A percentile compares a stretch with the other conserved stretches of the same genome.
These are phyloP conservation scores for Ecdyonurus torrentis DNA, from an alignment of 2,888 invertebrate species.

Conservation along the genomic window DNA sequence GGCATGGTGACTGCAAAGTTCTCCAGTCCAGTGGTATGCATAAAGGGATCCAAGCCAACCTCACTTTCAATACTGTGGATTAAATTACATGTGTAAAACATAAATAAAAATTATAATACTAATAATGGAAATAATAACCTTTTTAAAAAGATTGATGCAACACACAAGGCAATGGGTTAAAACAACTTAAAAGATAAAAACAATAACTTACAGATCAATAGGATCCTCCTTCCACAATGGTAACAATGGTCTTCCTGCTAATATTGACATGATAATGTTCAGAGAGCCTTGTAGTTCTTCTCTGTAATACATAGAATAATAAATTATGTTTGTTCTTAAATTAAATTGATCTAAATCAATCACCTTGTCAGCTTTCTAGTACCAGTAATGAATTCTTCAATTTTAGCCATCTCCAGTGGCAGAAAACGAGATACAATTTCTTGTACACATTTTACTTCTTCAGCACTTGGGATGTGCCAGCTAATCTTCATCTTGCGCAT, in stretches of 20 bases:
- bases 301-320: slow-evolving; percentile 24
- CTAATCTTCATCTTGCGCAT: slow-evolving; percentile 44
- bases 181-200: too few species aligned
- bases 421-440: slow-evolving; percentile 46
- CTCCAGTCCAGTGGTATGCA: slow-evolving; percentile 20
- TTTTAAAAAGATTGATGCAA: slow-evolving; percentile 7
- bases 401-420: slow-evolving; percentile 39
- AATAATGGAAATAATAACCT: slow-evolving; percentile 7
- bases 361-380: slow-evolving; percentile 21
- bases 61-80: slow-evolving; percentile 37
- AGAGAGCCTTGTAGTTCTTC: slow-evolving; percentile 51
- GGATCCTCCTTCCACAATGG: slow-evolving; percentile 51
- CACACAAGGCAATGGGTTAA: too few species aligned
- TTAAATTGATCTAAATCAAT: background rate
- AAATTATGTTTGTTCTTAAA: background rate
- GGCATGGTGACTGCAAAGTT: slow-evolving; percentile 31
- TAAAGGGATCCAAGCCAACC: slow-evolving; percentile 31
- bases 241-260: slow-evolving; percentile 48
- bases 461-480: slow-evolving; percentile 61
- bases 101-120: slow-evolving; percentile 10
- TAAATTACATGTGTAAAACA: too few species aligned
- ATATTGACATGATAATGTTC: slow-evolving; percentile 43
- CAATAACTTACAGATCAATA: slow-evolving; percentile 35
- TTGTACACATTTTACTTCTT: slow-evolving; percentile 49
- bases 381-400: slow-evolving; percentile 36